phyloP scores from a whole-genome alignment of 2,113 vertebrate genomes.

The Connochaetes taurinus region DNA sequence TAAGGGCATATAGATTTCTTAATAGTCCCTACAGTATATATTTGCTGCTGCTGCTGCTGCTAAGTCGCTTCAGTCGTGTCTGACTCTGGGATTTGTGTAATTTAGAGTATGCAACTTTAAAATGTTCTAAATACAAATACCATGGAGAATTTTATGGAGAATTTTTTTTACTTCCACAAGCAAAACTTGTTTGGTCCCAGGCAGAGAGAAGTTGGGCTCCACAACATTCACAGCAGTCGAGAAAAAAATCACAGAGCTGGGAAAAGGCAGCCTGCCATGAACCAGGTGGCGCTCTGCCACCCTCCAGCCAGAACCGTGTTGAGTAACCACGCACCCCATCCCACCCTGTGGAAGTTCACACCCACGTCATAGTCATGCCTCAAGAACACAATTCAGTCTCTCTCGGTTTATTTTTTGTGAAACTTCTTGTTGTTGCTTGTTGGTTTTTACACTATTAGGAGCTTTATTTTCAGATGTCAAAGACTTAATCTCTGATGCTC shows the following conservation, averaged over 20 bases:
- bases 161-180: not conserved
- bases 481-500: rapidly evolving
- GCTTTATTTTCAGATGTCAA: not conserved
- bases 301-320: rapidly evolving
- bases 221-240: not conserved
- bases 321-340: not conserved
- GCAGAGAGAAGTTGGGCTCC: not conserved
- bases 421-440: not conserved
- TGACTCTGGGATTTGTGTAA: not conserved
- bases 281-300: rapidly evolving
- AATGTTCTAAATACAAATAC: not conserved
- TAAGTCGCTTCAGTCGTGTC: too few species aligned
- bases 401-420: not conserved
- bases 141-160: not conserved
- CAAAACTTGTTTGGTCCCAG: not conserved
- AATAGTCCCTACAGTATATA: not conserved
- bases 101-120: not conserved
- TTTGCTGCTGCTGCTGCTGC: too few species aligned
- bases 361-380: not conserved
- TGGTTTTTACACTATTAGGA: not conserved
- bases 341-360: not conserved
- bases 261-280: not conserved
- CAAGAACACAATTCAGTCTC: not conserved
- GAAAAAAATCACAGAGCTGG: not conserved
- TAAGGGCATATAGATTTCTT: not conserved